Conservation (phyloP, 2,888 invertebrate species). For the Ichneumoninae sp. region DNA sequence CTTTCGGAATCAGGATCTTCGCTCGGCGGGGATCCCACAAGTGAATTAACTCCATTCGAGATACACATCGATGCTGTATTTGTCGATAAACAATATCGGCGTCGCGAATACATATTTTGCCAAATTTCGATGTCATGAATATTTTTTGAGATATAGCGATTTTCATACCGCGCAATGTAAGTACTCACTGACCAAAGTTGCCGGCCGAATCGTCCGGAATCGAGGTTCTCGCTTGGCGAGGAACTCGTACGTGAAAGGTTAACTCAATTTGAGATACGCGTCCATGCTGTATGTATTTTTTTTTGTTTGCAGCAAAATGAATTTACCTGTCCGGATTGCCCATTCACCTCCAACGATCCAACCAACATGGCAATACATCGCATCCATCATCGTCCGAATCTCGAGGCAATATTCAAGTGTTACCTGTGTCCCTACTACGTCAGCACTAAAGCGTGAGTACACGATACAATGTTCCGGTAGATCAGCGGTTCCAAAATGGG, state of each 20-base stretch:
- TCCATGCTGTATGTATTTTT: constrained; percentile 16
- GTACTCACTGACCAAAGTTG: too few relatives aligned
- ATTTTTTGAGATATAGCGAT: too few relatives aligned
- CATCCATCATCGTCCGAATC: constrained; percentile 89
- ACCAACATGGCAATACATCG: constrained; percentile 88
- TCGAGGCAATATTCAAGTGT: constrained; percentile 91
- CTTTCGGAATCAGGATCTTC: too few relatives aligned
- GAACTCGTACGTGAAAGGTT: too few relatives aligned
- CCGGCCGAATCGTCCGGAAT: too few relatives aligned
- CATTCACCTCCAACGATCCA: constrained; percentile 88
- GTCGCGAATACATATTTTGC: too few relatives aligned
- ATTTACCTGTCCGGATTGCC: constrained; percentile 88
- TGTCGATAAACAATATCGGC: too few relatives aligned
- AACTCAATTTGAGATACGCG: neutral
- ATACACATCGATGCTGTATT: neutral
- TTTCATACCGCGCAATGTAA: too few relatives aligned
- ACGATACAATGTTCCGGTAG: neutral
- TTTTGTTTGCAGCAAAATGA: constrained; percentile 71
- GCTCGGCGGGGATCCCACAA: too few relatives aligned
- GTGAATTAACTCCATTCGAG: neutral
- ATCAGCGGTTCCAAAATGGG: neutral
- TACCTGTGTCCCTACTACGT: constrained; percentile 93
- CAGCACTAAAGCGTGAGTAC: constrained; percentile 88
- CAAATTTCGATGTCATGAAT: too few relatives aligned
- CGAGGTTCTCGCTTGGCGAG: too few relatives aligned